A percentile compares a stretch with the other conserved stretches of the same genome.
Conservation (phyloP, 2,113 vertebrate genomes). For the Tylochromis polylepis region DNA sequence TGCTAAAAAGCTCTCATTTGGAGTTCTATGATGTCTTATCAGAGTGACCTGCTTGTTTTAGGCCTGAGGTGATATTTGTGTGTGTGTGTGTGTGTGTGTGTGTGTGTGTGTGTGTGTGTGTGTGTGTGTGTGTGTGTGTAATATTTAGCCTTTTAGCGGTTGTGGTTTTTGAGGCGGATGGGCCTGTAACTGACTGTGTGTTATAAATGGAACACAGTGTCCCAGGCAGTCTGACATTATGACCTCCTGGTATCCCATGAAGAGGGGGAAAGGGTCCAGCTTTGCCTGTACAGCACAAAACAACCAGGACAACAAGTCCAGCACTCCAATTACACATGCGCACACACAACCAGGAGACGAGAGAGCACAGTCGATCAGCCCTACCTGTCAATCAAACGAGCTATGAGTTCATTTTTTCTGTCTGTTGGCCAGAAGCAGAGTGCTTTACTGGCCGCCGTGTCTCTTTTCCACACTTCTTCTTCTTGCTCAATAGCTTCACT, state of each 20-base stretch:
- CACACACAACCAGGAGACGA: neutral
- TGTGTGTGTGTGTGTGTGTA: neutral
- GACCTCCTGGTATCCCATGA: conserved; percentile 38
- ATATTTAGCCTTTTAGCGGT: neutral
- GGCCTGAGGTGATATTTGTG: neutral
- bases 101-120: neutral
- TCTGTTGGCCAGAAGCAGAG: conserved; percentile 12
- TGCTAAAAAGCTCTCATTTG: neutral
- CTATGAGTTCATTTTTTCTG: conserved; percentile 30
- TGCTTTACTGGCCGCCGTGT: neutral
- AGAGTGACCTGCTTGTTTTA: neutral
- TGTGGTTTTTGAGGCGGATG: neutral
- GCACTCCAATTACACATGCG: conserved; percentile 22
- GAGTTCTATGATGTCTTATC: neutral
- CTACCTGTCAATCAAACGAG: conserved; percentile 27
- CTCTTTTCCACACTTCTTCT: neutral
- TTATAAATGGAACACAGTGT: conserved; percentile 58
- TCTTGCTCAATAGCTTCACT: neutral
- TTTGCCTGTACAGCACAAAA: conserved; percentile 3
- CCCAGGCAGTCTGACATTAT: conserved; percentile 41
- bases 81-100: neutral
- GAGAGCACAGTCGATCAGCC: conserved; percentile 4
- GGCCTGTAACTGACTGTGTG: neutral
- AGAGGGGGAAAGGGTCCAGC: conserved; percentile 8
- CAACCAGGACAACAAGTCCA: neutral